Conservation (phyloP, 2,888 invertebrate species). For the Conchocele bisecta region DNA sequence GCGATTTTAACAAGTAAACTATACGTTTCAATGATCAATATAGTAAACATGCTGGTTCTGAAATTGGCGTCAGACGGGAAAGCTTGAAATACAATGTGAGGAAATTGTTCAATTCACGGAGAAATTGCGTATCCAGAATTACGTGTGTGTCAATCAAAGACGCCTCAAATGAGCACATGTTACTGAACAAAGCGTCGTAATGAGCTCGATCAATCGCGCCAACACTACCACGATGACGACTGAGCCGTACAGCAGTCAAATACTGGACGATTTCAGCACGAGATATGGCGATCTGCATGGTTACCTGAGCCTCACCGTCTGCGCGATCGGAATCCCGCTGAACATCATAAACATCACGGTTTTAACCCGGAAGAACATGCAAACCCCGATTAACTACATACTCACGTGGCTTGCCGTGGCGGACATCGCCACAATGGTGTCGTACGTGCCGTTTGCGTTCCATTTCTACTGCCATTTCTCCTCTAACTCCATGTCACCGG, state of each 20-base stretch:
- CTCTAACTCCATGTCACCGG: constrained; percentile 60
- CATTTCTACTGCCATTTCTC: constrained; percentile 84
- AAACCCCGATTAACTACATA: constrained; percentile 94
- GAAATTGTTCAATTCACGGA: too few relatives aligned
- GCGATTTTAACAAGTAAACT: too few relatives aligned
- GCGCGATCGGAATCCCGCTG: constrained; percentile 94
- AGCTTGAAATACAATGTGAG: too few relatives aligned
- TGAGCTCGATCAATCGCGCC: too few relatives aligned
- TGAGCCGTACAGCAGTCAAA: constrained; percentile 29
- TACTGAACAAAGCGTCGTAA: too few relatives aligned
- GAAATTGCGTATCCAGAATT: too few relatives aligned
- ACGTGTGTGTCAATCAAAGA: too few relatives aligned
- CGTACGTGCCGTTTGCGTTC: constrained; percentile 94
- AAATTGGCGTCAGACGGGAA: too few relatives aligned
- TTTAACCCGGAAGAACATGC: constrained; percentile 92
- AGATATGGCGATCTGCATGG: constrained; percentile 87
- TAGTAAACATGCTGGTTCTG: too few relatives aligned
- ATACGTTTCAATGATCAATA: too few relatives aligned
- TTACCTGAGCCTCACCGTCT: constrained; percentile 92
- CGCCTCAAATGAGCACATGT: too few relatives aligned
- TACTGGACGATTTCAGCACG: constrained; percentile 47
- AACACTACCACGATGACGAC: too few relatives aligned
- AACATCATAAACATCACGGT: constrained; percentile 95
- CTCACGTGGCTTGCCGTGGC: constrained; percentile 92
- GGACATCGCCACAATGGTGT: constrained; percentile 95